Base-by-base conservation (phyloP, 1,140 invertebrate species). In the Megathymus violae region DNA sequence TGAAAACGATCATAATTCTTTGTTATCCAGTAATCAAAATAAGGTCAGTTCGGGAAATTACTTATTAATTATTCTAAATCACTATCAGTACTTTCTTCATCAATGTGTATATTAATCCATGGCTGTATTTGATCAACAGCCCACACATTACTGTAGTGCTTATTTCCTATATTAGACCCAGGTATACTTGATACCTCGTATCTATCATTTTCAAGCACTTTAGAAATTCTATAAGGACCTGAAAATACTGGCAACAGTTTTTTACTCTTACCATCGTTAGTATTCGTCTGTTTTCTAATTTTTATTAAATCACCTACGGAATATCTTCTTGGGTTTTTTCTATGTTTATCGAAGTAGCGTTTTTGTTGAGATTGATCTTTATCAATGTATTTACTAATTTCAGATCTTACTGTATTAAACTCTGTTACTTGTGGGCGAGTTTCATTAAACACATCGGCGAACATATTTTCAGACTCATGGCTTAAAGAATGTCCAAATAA, bases 201-300 rank as follows among this genome's bases (percentile, higher is more conserved):
- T 40, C 61, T 63, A 50, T 71, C 59, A 31, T 71, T 64, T 22
- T 38, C 50, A 38, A 71, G 40, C 17, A 68, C 27, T 41, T 63
- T 68, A 16, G 51, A 41, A 13, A 73, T 51, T 9, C 62, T 46
- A 52, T 46, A 73, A 1, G 70, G 63, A 0, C 66, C 70, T 47
- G 50, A 16, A 14, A 66, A 74, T 6, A 65, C 34, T 0, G 65
- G 65, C 11, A 71, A 6, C 3, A 74, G 63, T n/a, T 74, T 74
- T n/a, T 41, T 70, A 36, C 71, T 74, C 58, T 74, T 51, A 3
- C 64, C 65, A 10, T 74, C 63, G 56, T 68, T 66, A 16, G 38
- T 13, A 60, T 68, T 68, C 3, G 43, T 10, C 4, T 41, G 43
- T 43, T 67, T 66, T 4, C 27, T 60, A 27, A 64, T 69, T 61